Percentiles rank a stretch among this genome's conserved stretches.
phyloP scores from a whole-genome alignment of 2,888 invertebrate genomes.

The Cactoblastis cactorum region DNA sequence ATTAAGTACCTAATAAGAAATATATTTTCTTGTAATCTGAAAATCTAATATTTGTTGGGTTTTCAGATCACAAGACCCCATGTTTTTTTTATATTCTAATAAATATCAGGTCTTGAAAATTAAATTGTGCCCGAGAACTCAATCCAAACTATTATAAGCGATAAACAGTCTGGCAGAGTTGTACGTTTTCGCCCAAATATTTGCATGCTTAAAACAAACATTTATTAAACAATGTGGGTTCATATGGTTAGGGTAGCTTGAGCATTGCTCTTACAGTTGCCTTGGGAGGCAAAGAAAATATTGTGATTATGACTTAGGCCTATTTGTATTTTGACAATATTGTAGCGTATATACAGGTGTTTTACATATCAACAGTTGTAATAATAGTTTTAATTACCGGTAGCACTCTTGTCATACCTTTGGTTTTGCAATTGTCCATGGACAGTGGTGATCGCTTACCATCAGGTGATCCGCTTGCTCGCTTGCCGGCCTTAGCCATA shows the following conservation, averaged over 20 bases:
- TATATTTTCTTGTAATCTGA: too few relatives aligned
- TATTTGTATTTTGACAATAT: not conserved
- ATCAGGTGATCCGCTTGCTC: too few relatives aligned
- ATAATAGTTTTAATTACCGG: too few relatives aligned
- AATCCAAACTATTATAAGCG: constrained; percentile 3
- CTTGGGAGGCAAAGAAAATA: constrained; percentile 7
- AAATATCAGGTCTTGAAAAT: not conserved
- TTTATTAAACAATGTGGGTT: constrained; percentile 6
- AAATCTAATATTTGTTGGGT: too few relatives aligned
- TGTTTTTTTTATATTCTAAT: not conserved
- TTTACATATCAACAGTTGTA: too few relatives aligned
- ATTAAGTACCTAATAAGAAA: too few relatives aligned
- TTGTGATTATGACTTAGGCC: not conserved
- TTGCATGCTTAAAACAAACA: constrained; percentile 13
- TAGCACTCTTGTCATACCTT: too few relatives aligned
- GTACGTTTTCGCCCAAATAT: constrained; percentile 8
- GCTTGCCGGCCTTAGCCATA: too few relatives aligned
- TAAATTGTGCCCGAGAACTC: not conserved
- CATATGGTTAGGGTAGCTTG: constrained; percentile 3
- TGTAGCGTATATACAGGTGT: not conserved
- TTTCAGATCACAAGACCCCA: too few relatives aligned
- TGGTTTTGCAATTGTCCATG: too few relatives aligned
- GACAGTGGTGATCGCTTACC: too few relatives aligned
- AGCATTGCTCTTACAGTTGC: constrained; percentile 9
- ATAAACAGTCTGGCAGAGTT: not conserved